These are phyloP conservation scores for Alca torda DNA, from an alignment of 2,797 vertebrate species.

Conservation along the genomic window DNA sequence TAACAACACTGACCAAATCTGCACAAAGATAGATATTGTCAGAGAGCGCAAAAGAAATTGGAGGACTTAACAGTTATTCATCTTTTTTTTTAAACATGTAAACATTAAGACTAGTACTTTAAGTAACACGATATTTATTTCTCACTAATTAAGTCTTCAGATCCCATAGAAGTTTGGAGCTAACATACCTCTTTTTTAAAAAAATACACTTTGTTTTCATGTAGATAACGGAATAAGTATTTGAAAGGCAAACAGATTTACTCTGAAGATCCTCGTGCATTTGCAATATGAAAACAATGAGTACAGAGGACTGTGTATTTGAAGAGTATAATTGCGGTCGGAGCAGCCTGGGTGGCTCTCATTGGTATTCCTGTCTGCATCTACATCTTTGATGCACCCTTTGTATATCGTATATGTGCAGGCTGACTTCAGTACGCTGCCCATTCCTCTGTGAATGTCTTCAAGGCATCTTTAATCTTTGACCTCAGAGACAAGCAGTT, in stretches of 20 bases:
- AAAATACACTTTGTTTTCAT: background rate
- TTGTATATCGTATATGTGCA: background rate
- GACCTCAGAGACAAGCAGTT: background rate
- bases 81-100: background rate
- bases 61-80: background rate
- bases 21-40: background rate
- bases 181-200: background rate
- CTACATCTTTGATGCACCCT: background rate
- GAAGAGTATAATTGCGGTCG: background rate
- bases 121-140: background rate
- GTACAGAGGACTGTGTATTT: background rate
- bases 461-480: slow-evolving; percentile 49
- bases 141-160: background rate
- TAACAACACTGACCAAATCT: background rate
- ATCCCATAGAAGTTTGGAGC: background rate
- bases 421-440: background rate
- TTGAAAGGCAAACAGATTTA: background rate
- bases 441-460: background rate
- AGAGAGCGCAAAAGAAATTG: background rate
- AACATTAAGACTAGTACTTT: background rate
- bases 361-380: background rate
- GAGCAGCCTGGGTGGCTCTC: background rate
- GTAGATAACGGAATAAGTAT: background rate
- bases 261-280: background rate
- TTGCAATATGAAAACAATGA: background rate